Base-by-base conservation (phyloP, 1,140 invertebrate genomes). In the Atta cephalotes region DNA sequence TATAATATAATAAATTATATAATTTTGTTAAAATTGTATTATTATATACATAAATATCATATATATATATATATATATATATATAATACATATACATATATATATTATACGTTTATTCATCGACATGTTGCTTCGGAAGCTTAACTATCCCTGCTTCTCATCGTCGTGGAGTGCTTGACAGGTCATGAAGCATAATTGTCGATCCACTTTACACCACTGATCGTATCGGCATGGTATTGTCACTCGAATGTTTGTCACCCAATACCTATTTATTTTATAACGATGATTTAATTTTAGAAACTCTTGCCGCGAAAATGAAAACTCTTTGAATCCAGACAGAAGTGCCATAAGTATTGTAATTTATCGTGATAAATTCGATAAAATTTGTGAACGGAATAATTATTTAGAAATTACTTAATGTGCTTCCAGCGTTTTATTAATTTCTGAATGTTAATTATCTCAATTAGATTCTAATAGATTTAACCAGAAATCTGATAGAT, bases 141-240 rank as follows among this genome's bases (percentile, higher is more conserved):
- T 51, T 49, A 84, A 74, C 45, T 56, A 31, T 21, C 18, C 63
- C 70, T 35, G 28, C 39, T 72, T 84, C 45, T 70, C 70, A 74
- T 74, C 80, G 35, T 74, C 39, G 25, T 84, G 58, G 58, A 74
- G 70, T 76, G 80, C 70, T 63, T 76, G 80, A 76, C 70, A 70
- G 39, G 39, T 21, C 68, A 21, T 74, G 80, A 84, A 84, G 80
- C 80, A 84, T 84, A 84, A 84, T 84, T 84, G 70, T 74, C 80
- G 58, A 84, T 84, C 80, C 80, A 84, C 80, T 84, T 84, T 84
- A 58, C 56, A 35, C 58, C 70, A 21, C 53, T 63, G 70, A 84
- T 62, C 53, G 70, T 31, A 28, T 84, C 80, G 70, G 62, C 25
- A 25, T 60, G 56, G 18, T 39, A 72, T 14, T 28, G n/a, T 72